phyloP scores from a whole-genome alignment of 2,888 invertebrate genomes.

The Poecilobothrus nobilitatus region DNA sequence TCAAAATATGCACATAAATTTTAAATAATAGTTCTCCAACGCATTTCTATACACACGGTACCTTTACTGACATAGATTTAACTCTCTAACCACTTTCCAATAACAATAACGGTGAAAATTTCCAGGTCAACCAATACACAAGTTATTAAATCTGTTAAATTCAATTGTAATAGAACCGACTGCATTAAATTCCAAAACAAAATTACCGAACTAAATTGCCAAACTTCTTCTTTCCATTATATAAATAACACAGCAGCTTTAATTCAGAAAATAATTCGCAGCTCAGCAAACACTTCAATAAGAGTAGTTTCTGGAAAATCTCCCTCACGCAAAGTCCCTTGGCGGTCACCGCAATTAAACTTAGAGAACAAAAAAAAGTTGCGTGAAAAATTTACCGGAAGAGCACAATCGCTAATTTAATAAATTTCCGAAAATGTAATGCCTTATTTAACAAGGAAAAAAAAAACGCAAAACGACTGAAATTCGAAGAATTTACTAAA shows the following conservation, averaged over 20 bases:
- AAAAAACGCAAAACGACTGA: neutral
- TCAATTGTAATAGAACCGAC: neutral
- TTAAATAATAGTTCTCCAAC: neutral
- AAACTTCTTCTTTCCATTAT: neutral
- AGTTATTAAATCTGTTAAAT: neutral
- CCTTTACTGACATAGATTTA: neutral
- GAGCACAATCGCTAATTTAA: neutral
- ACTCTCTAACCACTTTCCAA: slow-evolving; percentile 1
- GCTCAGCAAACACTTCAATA: neutral
- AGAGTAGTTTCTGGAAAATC: neutral
- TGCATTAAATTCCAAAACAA: neutral
- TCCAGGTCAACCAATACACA: neutral
- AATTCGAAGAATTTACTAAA: neutral
- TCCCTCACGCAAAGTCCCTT: neutral
- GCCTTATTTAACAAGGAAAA: neutral
- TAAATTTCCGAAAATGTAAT: neutral
- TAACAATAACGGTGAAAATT: neutral
- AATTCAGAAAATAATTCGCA: neutral
- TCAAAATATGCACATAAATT: neutral
- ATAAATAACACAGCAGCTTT: neutral
- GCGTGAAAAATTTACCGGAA: neutral
- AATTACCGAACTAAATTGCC: neutral
- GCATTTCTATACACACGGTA: neutral
- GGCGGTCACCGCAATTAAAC: neutral
- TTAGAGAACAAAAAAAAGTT: neutral